These are phyloP conservation scores for Zapus hudsonius DNA, from an alignment of 2,113 vertebrate genomes.

Conservation along the genomic window DNA sequence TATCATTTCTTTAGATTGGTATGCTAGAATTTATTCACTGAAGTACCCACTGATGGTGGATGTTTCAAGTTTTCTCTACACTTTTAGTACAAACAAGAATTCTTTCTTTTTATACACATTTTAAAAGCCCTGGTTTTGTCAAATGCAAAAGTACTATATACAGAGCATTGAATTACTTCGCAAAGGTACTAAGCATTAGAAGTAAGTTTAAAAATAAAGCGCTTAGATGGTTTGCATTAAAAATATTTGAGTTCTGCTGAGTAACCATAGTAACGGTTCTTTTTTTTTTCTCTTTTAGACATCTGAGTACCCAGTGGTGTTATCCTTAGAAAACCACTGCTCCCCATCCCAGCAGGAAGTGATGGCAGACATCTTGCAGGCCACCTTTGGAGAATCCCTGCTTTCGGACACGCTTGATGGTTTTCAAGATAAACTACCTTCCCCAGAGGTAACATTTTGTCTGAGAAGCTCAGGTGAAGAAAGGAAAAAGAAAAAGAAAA, in stretches of 20 bases:
- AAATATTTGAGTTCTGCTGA: background rate
- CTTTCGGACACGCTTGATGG: constrained; percentile 82
- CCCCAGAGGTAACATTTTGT: constrained; percentile 89
- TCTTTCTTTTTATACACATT: background rate
- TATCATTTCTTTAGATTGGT: constrained; percentile 2
- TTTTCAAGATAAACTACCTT: constrained; percentile 84
- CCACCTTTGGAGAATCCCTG: constrained; percentile 87
- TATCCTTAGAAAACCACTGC: constrained; percentile 95
- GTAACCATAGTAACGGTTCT: constrained; percentile 52
- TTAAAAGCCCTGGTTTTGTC: background rate
- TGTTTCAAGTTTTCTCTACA: background rate
- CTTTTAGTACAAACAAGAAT: background rate
- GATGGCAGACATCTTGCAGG: constrained; percentile 87
- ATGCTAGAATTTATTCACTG: constrained; percentile 14
- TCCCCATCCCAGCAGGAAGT: constrained; percentile 89
- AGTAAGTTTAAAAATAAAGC: constrained; percentile 18
- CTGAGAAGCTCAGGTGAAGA: background rate
- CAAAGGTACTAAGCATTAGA: background rate
- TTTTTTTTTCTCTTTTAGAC: constrained; percentile 80
- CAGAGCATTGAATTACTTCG: background rate
- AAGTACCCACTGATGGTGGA: background rate
- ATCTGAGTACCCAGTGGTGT: constrained; percentile 91
- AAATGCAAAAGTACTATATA: constrained; percentile 39
- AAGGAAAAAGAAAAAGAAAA: background rate
- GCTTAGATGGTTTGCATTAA: background rate